phyloP scores from a whole-genome alignment of 2,797 vertebrate genomes.

The Hemitrygon akajei region DNA sequence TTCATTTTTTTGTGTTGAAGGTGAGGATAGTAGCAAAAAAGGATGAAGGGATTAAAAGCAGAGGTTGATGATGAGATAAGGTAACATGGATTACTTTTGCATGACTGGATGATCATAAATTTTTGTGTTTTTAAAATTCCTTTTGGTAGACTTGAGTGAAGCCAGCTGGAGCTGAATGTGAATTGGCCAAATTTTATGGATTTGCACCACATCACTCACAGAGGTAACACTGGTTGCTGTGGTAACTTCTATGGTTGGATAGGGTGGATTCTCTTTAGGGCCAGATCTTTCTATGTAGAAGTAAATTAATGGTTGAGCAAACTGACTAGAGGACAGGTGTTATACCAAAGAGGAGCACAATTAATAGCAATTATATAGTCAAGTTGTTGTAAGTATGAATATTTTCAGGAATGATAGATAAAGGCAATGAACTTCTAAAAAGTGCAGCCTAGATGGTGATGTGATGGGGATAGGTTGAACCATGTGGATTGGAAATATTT shows the following conservation, averaged over 20 bases:
- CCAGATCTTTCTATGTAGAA: not conserved
- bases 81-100: not conserved
- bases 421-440: not conserved
- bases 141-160: not conserved
- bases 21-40: too few species aligned
- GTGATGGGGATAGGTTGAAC: too few species aligned
- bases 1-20: not conserved
- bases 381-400: too few species aligned
- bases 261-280: not conserved
- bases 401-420: not conserved
- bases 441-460: too few species aligned
- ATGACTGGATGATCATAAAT: not conserved
- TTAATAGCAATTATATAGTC: too few species aligned
- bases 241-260: not conserved
- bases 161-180: not conserved
- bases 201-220: too few species aligned
- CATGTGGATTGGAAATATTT: too few species aligned
- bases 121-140: not conserved
- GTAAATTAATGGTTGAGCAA: not conserved
- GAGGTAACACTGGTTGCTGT: not conserved
- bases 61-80: not conserved
- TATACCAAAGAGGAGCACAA: not conserved
- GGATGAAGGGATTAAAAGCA: not conserved
- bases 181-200: not conserved
- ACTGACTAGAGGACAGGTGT: not conserved